Evolutionary conservation across 2,797 vertebrate genomes (phyloP), one percentile per base, ranked within the genome.

Genomic region (Psittacula derbiana): DNA sequence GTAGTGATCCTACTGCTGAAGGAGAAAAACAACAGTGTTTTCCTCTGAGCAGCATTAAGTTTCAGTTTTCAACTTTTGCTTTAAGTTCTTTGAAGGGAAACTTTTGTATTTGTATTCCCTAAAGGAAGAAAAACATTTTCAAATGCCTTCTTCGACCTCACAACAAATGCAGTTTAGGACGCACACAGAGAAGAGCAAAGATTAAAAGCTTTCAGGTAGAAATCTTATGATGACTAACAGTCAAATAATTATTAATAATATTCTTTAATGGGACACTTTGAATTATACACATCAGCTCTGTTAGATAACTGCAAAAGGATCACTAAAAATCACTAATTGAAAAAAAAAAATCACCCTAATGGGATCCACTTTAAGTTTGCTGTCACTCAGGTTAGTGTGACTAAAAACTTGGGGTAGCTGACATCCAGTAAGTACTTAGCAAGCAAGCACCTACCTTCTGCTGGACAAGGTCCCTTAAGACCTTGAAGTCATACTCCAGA

Each of bases 31-130:
- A 90, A 58, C 2, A 65, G 50, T 18, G 43, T 28, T 84, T 43
- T 94, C 38, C 75, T 82, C 76, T 67, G 58, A 81, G 44, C 23
- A 52, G 20, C 4, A 0, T 6, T 6, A 88, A 91, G 62, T 88
- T 87, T 93, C 69, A 46, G 79, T 87, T 88, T 95, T 61, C 79
- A 91, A 83, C 10, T 80, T 91, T 49, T 82, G 21, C 52, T 86
- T 64, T 5, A 67, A 89, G 52, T 73, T 93, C 66, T 73, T 58
- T 62, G 52, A 92, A 62, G 40, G 53, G 36, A 74, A 78, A 44
- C 12, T 44, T 87, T 76, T 49, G 5, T 12, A 44, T 81, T 94
- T 92, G 86, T 46, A 74, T 55, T 73, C 64, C 83, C 31, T 80
- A 49, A 64, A 76, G 60, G 64, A 79, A 91, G 40, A 72, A 76